Conservation (phyloP, 2,113 vertebrate species). For the Rhynchopsitta pachyrhyncha region DNA sequence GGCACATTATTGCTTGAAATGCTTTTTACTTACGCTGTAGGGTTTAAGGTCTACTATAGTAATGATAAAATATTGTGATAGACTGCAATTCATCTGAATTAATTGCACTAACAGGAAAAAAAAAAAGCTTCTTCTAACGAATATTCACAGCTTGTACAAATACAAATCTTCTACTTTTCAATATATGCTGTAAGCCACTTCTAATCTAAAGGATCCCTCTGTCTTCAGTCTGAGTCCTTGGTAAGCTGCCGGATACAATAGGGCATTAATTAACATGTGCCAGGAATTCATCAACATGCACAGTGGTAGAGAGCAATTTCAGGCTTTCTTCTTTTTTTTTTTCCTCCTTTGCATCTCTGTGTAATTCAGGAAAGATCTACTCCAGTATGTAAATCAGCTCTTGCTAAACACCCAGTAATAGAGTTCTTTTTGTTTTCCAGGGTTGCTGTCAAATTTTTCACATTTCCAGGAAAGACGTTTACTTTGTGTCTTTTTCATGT, state of each 20-base stretch:
- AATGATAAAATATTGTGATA: conserved; percentile 76
- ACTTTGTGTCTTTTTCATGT: conserved; percentile 59
- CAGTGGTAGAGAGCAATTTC: conserved; percentile 32
- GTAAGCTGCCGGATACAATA: conserved; percentile 74
- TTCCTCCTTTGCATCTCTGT: conserved; percentile 41
- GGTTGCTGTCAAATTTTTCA: conserved; percentile 60
- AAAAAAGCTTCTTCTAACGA: conserved; percentile 62
- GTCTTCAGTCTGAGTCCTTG: conserved; percentile 64
- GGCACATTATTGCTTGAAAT: background rate
- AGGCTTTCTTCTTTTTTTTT: background rate
- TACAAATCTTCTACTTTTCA: conserved; percentile 65
- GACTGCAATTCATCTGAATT: conserved; percentile 58
- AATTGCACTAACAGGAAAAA: conserved; percentile 66
- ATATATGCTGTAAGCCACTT: conserved; percentile 49
- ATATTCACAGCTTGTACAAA: conserved; percentile 67
- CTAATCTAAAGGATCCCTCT: conserved; percentile 67
- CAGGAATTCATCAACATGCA: conserved; percentile 71
- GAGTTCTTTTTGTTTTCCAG: conserved; percentile 70
- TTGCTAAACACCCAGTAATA: conserved; percentile 64
- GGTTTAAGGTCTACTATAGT: conserved; percentile 8
- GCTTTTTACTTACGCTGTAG: conserved; percentile 1
- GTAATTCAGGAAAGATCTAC: conserved; percentile 71
- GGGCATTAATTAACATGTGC: conserved; percentile 78
- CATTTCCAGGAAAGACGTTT: conserved; percentile 52
- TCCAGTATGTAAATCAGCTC: conserved; percentile 73